A percentile compares a stretch with the other conserved stretches of the same genome.
Evolutionary conservation across 1,140 invertebrate species (phyloP).

Genomic region (Meloidogyne hapla): DNA sequence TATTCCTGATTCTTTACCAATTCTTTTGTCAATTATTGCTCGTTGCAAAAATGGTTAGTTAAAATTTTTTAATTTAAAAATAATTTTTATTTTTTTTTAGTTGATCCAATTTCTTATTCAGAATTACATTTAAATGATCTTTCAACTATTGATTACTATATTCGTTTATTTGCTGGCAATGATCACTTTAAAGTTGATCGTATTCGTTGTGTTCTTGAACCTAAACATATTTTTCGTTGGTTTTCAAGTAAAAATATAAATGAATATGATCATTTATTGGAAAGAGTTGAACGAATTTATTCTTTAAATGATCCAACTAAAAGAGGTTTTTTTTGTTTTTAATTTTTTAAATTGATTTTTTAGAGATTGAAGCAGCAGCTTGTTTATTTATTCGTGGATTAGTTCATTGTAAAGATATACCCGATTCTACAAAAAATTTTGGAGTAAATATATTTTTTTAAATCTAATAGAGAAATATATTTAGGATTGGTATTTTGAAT

Average conservation of each 20-base stretch:
- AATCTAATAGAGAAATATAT: background rate
- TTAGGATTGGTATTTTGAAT: constrained; percentile 34
- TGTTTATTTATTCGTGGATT: constrained; percentile 32
- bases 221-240: constrained; percentile 1
- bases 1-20: background rate
- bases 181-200: constrained; percentile 19
- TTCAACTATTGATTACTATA: constrained; percentile 20
- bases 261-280: constrained; percentile 32
- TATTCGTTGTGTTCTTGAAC: constrained; percentile 11
- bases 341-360: background rate
- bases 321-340: constrained; percentile 1
- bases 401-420: constrained; percentile 24
- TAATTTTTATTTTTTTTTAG: constrained; percentile 1
- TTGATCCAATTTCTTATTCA: background rate
- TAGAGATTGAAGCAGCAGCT: constrained; percentile 25
- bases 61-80: background rate
- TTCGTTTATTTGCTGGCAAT: background rate
- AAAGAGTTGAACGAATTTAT: constrained; percentile 18
- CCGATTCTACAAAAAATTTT: constrained; percentile 1
- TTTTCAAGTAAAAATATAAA: constrained; percentile 5
- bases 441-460: background rate
- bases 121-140: constrained; percentile 21
- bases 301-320: background rate
- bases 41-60: constrained; percentile 13
- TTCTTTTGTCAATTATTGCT: background rate